phyloP scores from a whole-genome alignment of 2,113 vertebrate species.

The Lipotes vexillifer region DNA sequence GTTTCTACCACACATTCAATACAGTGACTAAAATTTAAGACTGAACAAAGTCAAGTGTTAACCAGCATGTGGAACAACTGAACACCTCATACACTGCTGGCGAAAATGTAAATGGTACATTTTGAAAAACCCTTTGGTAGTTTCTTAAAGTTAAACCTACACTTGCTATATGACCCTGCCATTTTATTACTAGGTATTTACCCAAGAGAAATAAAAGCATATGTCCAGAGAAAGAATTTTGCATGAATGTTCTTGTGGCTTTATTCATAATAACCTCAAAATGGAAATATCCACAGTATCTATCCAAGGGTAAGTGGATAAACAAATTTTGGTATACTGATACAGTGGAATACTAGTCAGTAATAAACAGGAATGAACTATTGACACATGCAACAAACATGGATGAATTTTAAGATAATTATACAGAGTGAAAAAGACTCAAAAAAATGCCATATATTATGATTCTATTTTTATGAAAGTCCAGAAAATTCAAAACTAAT shows the following conservation, averaged over 20 bases:
- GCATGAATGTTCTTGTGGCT: neutral
- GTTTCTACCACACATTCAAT: neutral
- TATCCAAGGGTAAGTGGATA: neutral
- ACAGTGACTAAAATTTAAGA: neutral
- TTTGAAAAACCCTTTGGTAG: neutral
- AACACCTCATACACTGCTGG: neutral
- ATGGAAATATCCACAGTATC: neutral
- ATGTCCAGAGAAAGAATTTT: neutral
- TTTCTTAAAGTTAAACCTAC: neutral
- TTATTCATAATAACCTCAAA: neutral
- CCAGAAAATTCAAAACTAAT: neutral
- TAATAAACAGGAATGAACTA: neutral
- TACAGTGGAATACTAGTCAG: neutral
- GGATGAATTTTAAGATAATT: neutral
- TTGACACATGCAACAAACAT: neutral
- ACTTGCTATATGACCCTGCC: neutral
- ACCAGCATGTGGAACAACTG: neutral
- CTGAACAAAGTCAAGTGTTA: neutral
- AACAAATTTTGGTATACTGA: neutral
- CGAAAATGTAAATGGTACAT: neutral
- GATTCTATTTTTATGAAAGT: neutral
- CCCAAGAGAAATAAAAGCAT: neutral
- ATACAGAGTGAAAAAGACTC: neutral
- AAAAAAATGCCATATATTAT: neutral
- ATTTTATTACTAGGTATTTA: neutral